Conservation (phyloP, 2,797 vertebrate genomes). For the Setipinna tenuifilis region DNA sequence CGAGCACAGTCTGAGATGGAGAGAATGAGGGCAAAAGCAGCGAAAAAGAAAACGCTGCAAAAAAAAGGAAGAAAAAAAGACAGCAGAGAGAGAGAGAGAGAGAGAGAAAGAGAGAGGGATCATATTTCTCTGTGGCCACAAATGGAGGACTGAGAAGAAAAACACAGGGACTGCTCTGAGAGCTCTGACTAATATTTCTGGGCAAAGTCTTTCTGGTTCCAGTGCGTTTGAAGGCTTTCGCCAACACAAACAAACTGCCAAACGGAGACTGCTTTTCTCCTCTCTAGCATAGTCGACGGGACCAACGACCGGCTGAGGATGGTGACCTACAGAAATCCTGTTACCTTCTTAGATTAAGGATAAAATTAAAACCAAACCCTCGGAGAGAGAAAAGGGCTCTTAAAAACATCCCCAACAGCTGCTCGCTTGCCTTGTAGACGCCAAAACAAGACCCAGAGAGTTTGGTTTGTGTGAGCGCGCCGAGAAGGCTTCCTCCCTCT, state of each 20-base stretch:
- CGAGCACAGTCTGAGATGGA: conserved; percentile 40
- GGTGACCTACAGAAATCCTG: not conserved
- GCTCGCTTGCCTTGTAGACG: not conserved
- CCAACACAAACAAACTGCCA: conserved; percentile 22
- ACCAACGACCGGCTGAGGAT: not conserved
- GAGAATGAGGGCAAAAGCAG: not conserved
- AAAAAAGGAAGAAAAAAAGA: conserved; percentile 11
- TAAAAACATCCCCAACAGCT: conserved; percentile 9
- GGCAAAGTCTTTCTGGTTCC: conserved; percentile 17
- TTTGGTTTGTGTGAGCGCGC: not conserved
- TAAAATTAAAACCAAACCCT: conserved; percentile 14
- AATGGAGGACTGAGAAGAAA: conserved; percentile 19
- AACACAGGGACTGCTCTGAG: conserved; percentile 13
- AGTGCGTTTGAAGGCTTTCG: conserved; percentile 13
- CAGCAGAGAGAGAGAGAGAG: conserved; percentile 20
- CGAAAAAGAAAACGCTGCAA: not conserved
- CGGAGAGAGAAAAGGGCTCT: not conserved
- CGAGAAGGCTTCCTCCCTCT: conserved; percentile 44
- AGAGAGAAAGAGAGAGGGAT: conserved; percentile 15
- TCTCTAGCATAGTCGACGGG: conserved; percentile 18
- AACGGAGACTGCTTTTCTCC: conserved; percentile 52
- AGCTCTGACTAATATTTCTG: conserved; percentile 28
- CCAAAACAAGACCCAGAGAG: conserved; percentile 37
- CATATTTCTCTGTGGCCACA: conserved; percentile 20
- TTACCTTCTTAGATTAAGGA: not conserved